Percentiles rank a stretch among this genome's conserved stretches.
phyloP scores from a whole-genome alignment of 2,888 invertebrate genomes.

The Acronicta leporina region DNA sequence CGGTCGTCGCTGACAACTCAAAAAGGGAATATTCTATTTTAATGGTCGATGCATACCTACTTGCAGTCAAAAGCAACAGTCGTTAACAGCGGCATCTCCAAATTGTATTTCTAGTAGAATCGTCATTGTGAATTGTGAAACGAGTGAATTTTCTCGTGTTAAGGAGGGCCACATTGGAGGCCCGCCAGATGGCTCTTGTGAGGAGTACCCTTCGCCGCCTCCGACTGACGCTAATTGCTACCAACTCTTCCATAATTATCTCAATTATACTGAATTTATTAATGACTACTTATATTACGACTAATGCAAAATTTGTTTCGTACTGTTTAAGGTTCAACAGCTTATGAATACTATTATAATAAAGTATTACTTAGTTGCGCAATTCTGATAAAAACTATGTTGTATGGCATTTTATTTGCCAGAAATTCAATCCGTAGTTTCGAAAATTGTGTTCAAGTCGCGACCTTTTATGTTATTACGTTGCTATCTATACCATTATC shows the following conservation, averaged over 20 bases:
- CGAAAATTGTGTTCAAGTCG: slow-evolving; percentile 4
- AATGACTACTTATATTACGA: slow-evolving; percentile 63
- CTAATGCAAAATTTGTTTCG: slow-evolving; percentile 37
- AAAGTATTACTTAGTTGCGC: too few species aligned
- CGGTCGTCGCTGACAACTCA: not conserved
- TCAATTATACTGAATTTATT: slow-evolving; percentile 70
- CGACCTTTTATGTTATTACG: slow-evolving; percentile 38
- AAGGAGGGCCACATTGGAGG: slow-evolving; percentile 81
- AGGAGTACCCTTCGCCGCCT: slow-evolving; percentile 75
- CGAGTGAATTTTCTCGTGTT: slow-evolving; percentile 71
- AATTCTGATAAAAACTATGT: too few species aligned
- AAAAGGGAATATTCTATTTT: slow-evolving; percentile 20
- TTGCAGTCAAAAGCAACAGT: slow-evolving; percentile 28
- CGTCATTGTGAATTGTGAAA: slow-evolving; percentile 66
- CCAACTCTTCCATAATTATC: slow-evolving; percentile 84
- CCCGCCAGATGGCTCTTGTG: slow-evolving; percentile 83
- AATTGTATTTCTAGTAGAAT: slow-evolving; percentile 52
- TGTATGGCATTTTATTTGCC: not conserved
- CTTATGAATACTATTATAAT: too few species aligned
- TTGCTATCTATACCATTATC: slow-evolving; percentile 52
- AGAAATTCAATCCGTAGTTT: slow-evolving; percentile 4
- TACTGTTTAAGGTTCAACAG: slow-evolving; percentile 9
- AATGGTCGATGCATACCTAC: slow-evolving; percentile 11
- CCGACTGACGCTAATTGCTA: slow-evolving; percentile 85
- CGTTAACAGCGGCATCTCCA: slow-evolving; percentile 51